phyloP scores from a whole-genome alignment of 2,797 vertebrate genomes.

The Odontamblyopus lacepedii region DNA sequence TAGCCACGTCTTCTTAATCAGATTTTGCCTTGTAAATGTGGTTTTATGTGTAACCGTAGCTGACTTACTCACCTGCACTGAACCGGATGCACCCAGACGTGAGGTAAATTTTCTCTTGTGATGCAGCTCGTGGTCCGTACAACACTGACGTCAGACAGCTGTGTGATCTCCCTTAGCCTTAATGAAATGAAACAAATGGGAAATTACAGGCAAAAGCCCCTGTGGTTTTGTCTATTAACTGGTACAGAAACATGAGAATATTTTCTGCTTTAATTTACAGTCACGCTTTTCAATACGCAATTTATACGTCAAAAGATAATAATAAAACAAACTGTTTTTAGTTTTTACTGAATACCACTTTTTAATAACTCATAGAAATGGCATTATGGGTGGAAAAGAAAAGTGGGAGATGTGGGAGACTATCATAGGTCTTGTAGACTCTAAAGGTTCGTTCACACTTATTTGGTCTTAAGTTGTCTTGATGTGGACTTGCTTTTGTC shows the following conservation, averaged over 20 bases:
- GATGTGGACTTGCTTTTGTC: no score
- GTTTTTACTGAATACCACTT: neutral
- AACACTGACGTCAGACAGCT: constrained; percentile 11
- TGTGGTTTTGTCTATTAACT: constrained; percentile 1
- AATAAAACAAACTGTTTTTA: neutral
- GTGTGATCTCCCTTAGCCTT: neutral
- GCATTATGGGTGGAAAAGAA: no score
- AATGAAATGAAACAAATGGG: neutral
- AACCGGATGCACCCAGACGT: neutral
- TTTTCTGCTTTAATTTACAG: neutral
- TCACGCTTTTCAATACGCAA: neutral
- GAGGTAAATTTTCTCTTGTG: constrained; percentile 1
- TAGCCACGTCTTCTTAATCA: neutral
- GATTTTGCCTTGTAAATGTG: neutral
- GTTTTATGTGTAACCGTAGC: neutral
- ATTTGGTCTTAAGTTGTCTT: no score
- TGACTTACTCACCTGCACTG: neutral
- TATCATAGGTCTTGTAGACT: no score
- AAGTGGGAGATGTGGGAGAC: no score
- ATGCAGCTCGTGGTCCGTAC: constrained; percentile 9
- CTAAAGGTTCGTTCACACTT: no score
- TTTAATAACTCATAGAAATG: neutral
- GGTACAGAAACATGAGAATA: neutral
- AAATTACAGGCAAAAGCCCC: constrained; percentile 1
- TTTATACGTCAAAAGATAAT: neutral